A percentile compares a stretch with the other conserved stretches of the same genome.
These are phyloP conservation scores for Brachystomella parvula DNA, from an alignment of 1,140 invertebrate genomes.

Conservation along the genomic window DNA sequence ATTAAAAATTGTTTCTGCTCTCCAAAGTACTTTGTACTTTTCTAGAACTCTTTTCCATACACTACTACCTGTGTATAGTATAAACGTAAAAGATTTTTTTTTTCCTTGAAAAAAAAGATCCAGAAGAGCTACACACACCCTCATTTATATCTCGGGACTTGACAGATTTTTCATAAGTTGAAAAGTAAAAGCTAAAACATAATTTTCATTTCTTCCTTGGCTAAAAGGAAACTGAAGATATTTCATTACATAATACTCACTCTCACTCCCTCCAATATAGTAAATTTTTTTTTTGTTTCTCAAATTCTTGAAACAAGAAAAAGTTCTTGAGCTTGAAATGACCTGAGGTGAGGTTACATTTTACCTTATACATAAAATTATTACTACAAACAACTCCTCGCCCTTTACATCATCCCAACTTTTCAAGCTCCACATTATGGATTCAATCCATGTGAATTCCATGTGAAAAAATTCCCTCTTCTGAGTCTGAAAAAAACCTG, in stretches of 20 bases:
- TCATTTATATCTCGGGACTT: neutral
- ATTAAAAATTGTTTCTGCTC: constrained; percentile 1
- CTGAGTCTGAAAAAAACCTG: neutral
- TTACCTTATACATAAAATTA: constrained; percentile 7
- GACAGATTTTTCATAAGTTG: constrained; percentile 5
- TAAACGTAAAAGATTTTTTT: neutral
- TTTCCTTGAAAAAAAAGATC: neutral
- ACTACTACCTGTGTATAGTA: too few species aligned
- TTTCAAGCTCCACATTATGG: neutral
- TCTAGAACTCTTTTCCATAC: too few species aligned
- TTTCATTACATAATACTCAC: constrained; percentile 5
- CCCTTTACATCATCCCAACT: neutral
- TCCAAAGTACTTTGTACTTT: too few species aligned
- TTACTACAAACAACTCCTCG: neutral
- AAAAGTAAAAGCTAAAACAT: neutral
- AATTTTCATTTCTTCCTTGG: neutral
- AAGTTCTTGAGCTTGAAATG: constrained; percentile 3
- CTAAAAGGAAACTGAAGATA: neutral
- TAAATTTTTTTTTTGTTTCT: neutral
- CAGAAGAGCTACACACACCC: constrained; percentile 5
- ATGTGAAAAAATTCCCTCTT: too few species aligned
- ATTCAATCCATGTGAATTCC: neutral
- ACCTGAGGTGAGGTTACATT: constrained; percentile 3
- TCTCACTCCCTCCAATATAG: neutral
- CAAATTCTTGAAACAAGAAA: constrained; percentile 9